Evolutionary conservation across 1,140 invertebrate genomes (phyloP).

Genomic region (Diprion similis): DNA sequence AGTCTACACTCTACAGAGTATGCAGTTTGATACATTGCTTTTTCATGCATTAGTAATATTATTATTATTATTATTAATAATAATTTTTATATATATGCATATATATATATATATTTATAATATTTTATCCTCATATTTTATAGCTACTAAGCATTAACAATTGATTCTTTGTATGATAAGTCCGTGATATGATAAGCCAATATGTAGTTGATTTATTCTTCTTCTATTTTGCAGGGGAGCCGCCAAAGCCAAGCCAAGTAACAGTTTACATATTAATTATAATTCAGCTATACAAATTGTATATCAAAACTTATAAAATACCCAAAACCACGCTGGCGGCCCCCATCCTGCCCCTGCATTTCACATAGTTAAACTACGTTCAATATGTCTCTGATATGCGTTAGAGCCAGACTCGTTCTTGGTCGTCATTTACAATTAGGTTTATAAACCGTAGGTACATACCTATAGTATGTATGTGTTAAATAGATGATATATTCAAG

Average conservation of each 20-base stretch:
- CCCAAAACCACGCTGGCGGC: constrained; percentile 51
- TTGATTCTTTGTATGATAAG: constrained; percentile 48
- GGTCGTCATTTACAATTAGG: constrained; percentile 47
- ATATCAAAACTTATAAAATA: constrained; percentile 62
- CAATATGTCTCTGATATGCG: constrained; percentile 52
- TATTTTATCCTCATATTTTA: constrained; percentile 42
- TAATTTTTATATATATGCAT: constrained; percentile 41
- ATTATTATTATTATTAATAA: constrained; percentile 26
- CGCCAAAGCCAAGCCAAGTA: constrained; percentile 44
- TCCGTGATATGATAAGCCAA: constrained; percentile 58
- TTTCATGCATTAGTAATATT: constrained; percentile 57
- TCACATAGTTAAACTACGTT: constrained; percentile 12
- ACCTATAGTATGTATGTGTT: neutral
- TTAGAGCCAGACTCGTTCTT: constrained; percentile 57
- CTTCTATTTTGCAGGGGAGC: constrained; percentile 36
- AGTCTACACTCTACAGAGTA: constrained; percentile 56
- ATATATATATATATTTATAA: constrained; percentile 43
- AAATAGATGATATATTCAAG: neutral
- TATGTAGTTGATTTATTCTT: constrained; percentile 52
- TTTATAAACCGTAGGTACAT: constrained; percentile 16
- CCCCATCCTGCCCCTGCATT: constrained; percentile 46
- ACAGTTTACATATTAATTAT: constrained; percentile 43
- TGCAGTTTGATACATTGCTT: constrained; percentile 58
- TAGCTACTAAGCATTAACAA: constrained; percentile 59
- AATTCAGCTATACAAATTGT: constrained; percentile 52